Conservation (phyloP, 2,888 invertebrate genomes). For the Charanyca ferruginea region DNA sequence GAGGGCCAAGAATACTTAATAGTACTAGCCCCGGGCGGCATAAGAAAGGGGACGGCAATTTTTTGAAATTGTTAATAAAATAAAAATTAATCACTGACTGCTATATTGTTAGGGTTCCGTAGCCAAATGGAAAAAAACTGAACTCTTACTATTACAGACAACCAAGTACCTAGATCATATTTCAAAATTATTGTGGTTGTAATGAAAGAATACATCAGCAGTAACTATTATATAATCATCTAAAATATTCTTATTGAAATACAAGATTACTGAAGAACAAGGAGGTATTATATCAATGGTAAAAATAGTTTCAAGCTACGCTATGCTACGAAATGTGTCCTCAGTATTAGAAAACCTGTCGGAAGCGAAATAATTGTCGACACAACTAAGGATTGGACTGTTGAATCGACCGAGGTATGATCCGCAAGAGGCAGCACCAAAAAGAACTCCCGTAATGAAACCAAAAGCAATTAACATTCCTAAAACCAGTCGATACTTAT, state of each 20-base stretch:
- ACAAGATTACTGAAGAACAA: constrained; percentile 22
- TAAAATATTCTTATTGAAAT: constrained; percentile 56
- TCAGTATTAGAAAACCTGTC: constrained; percentile 71
- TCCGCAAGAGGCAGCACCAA: constrained; percentile 85
- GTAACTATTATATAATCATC: constrained; percentile 39
- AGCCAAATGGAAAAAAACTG: no score
- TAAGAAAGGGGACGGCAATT: no score
- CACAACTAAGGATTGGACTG: constrained; percentile 82
- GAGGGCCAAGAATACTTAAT: no score
- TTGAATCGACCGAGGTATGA: constrained; percentile 79
- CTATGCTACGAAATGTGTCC: constrained; percentile 76
- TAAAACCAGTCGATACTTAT: constrained; percentile 73
- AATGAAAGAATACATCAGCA: constrained; percentile 7
- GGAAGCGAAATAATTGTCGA: constrained; percentile 80
- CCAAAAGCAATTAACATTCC: constrained; percentile 66
- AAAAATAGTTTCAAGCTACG: constrained; percentile 57
- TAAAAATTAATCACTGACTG: no score
- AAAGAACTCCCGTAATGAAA: constrained; percentile 77
- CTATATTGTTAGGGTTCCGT: no score
- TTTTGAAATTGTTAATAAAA: no score
- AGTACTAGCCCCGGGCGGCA: no score
- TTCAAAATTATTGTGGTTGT: not conserved
- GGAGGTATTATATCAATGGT: constrained; percentile 12
- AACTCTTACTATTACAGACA: no score
- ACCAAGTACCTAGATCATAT: no score